Conservation (phyloP, 1,140 invertebrate species). For the Drosophila bifasciata region DNA sequence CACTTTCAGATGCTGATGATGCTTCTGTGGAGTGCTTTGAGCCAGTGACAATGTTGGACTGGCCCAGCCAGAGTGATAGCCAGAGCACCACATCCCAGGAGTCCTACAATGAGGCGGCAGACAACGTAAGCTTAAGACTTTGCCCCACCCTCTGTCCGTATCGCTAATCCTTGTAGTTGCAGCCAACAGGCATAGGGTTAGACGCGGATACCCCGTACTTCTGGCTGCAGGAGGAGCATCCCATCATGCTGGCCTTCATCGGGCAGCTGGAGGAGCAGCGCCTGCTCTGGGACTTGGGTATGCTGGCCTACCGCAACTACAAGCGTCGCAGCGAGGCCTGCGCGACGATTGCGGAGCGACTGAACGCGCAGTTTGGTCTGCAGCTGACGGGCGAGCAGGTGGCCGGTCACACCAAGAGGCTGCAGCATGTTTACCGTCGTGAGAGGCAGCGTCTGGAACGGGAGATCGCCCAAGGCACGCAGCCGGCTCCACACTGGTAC, state of each 20-base stretch:
- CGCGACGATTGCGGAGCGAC: constrained; percentile 7
- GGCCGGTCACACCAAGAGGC: constrained; percentile 4
- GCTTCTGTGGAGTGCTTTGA: neutral
- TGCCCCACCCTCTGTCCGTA: neutral
- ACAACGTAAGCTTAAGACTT: neutral
- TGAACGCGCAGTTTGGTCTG: constrained; percentile 24
- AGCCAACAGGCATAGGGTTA: neutral
- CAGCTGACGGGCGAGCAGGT: constrained; percentile 21
- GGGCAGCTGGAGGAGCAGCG: constrained; percentile 25
- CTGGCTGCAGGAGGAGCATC: constrained; percentile 39
- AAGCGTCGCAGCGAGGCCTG: constrained; percentile 14
- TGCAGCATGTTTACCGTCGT: constrained; percentile 14
- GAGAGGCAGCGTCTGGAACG: constrained; percentile 23
- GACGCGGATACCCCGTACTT: constrained; percentile 8
- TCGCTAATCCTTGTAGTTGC: neutral
- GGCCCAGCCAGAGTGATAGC: neutral
- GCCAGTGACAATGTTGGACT: constrained; percentile 2
- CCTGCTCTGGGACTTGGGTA: constrained; percentile 32
- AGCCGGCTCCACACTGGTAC: constrained; percentile 20
- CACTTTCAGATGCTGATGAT: neutral
- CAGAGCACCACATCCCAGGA: neutral
- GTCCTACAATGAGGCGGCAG: neutral
- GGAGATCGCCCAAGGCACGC: neutral
- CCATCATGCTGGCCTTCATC: constrained; percentile 46
- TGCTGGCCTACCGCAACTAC: constrained; percentile 29